phyloP scores from a whole-genome alignment of 92 coral and sea anemone genomes.

The Epizoanthus rinbou region DNA sequence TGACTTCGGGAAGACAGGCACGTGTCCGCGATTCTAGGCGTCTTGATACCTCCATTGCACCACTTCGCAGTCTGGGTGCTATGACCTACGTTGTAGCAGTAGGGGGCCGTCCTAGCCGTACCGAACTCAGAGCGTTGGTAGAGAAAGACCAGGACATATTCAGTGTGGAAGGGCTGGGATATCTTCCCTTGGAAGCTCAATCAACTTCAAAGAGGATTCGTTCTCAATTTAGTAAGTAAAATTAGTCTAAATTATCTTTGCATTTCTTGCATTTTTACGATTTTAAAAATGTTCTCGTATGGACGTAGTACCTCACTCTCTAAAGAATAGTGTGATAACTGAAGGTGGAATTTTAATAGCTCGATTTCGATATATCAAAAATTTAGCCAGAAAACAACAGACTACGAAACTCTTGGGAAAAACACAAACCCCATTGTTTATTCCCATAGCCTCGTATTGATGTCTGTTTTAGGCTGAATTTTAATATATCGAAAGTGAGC shows the following conservation, averaged over 20 bases:
- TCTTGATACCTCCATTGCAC: conserved; percentile 6
- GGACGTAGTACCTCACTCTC: no score
- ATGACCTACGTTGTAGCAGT: conserved; percentile 26
- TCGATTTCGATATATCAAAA: no score
- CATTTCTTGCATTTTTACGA: no score
- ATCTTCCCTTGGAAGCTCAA: conserved; percentile 27
- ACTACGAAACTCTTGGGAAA: no score
- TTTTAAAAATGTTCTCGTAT: no score
- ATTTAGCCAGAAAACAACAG: no score
- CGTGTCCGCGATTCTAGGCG: conserved; percentile 20
- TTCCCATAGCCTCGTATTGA: no score
- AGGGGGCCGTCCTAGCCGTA: conserved; percentile 15
- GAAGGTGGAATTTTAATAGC: no score
- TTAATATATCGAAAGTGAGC: no score
- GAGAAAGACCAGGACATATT: conserved; percentile 16
- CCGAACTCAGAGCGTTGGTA: conserved; percentile 11
- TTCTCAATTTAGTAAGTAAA: conserved; percentile 28
- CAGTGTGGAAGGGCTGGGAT: conserved; percentile 1
- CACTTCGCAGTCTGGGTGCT: conserved; percentile 21
- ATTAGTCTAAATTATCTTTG: not conserved
- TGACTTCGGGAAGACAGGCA: conserved; percentile 50
- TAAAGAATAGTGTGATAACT: no score
- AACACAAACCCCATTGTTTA: no score
- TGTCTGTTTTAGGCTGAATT: no score
- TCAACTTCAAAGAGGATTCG: conserved; percentile 11